Evolutionary conservation across 2,797 vertebrate species (phyloP).

Genomic region (Poecilia wingei): DNA sequence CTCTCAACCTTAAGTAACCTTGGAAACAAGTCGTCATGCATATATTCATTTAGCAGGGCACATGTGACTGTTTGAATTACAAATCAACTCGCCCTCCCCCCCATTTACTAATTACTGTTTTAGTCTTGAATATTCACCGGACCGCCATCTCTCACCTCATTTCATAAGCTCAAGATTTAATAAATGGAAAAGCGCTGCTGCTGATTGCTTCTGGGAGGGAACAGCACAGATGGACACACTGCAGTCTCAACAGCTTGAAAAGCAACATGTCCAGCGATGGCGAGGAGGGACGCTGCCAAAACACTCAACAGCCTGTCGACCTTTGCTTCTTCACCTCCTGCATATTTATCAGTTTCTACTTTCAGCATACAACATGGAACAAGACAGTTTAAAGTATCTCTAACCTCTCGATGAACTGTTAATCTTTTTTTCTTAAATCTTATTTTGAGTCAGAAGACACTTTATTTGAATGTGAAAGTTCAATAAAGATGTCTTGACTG

Average conservation of each 20-base stretch:
- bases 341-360: constrained; percentile 53
- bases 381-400: constrained; percentile 26
- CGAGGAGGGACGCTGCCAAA: constrained; percentile 60
- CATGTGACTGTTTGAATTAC: constrained; percentile 59
- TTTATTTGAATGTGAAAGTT: constrained; percentile 34
- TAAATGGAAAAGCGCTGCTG: constrained; percentile 45
- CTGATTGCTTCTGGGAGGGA: constrained; percentile 55
- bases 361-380: constrained; percentile 10
- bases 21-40: constrained; percentile 55
- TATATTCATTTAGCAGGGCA: constrained; percentile 40
- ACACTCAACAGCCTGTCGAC: constrained; percentile 71
- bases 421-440: not conserved
- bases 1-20: constrained; percentile 52
- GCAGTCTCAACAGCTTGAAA: constrained; percentile 81
- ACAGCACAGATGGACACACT: constrained; percentile 77
- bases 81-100: constrained; percentile 21
- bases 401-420: constrained; percentile 26
- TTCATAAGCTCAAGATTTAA: constrained; percentile 42
- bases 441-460: constrained; percentile 15
- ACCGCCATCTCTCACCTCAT: constrained; percentile 24
- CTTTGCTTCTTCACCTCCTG: constrained; percentile 58
- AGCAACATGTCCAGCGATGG: constrained; percentile 75
- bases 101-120: constrained; percentile 57
- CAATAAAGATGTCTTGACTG: constrained; percentile 20
- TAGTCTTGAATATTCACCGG: constrained; percentile 51